Evolutionary conservation across 2,113 vertebrate species (phyloP), one percentile per base, ranked within the genome.

Genomic region (Australoheros scitulus): DNA sequence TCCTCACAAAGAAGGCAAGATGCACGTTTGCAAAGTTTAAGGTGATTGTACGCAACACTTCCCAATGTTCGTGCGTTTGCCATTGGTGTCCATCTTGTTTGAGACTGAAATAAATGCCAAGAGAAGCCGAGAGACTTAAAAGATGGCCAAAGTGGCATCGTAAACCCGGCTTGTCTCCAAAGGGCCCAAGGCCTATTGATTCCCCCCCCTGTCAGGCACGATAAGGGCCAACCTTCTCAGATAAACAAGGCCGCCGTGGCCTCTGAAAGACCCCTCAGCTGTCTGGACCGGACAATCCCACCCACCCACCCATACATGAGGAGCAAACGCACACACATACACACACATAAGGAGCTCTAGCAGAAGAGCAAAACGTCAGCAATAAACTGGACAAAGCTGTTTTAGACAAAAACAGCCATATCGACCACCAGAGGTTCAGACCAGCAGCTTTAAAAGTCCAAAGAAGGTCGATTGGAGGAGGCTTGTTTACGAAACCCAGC

Each of bases 161-260:
- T 93, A 92, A 94, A 93, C 90, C 89, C 85, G 84, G 86, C 79
- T 80, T 55, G 80, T 87, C 93, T 94, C 88, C 65, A 78, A 90
- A 91, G 87, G 91, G 91, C 88, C 92, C 78, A 76, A 90, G 91
- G 88, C 88, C 90, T 93, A 94, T 95, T 92, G 94, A 95, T 94
- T 94, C 89, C 11, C 56, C 76, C 7, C 34, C 80, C 84, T 90
- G 91, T 89, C 83, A 91, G 91, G 91, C 89, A 90, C 83, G 87
- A 94, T 93, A 94, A 95, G 92, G 92, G 86, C 88, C 91, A 91
- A 90, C 92, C 87, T 91, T 87, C 92, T 88, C 83, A 92, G 91
- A 94, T 93, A 95, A 94, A 95, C 93, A 94, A 94, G 93, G 92
- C 92, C 91, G 86, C 90, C 61, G 83, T 88, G 90, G 92, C 87